Evolutionary conservation across 2,113 vertebrate genomes (phyloP), one percentile per base, ranked within the genome.

Genomic region (Turdus rufiventris): DNA sequence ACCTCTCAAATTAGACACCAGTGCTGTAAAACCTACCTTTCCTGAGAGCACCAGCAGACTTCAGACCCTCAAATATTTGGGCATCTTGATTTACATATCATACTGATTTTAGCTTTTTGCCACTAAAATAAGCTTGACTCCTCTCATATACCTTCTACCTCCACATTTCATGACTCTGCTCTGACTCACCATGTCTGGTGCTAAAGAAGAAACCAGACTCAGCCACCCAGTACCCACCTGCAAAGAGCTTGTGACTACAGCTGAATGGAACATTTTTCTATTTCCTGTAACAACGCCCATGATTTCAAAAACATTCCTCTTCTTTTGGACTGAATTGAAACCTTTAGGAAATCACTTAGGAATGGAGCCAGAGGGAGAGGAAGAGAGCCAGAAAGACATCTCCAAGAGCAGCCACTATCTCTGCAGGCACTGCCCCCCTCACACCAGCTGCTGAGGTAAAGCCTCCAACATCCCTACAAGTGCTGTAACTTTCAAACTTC

Each of bases 391-490:
- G 54, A 60, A 56, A 47, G 53, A 40, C 0, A 2, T 1, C 7
- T 51, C 57, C 29, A 33, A 58, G 66, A 38, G 25, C 23, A 72
- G 31, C 19, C 67, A 12, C 33, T 20, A 1, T 67, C 15, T 45
- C 54, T 4, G 3, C 0, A 0, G 58, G 57, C 62, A 63, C 19
- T 62, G 62, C 8, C 40, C 51, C 0, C 1, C 42, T 93, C 36
- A 33, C 18, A 56, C 20, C 54, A 57, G 73, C 45, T 38, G 40
- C 83, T 74, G 75, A 25, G 51, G 16, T 24, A 29, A 45, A 79
- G 29, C 34, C 20, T 53, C 58, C 67, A n/a, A 3, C n/a, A 17
- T 34, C 66, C 36, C 72, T 34, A 6, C 8, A 51, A 43, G 14
- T 21, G 40, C 76, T 70, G 26, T 36, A 61, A 43, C 24, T 40